Evolutionary conservation across 2,113 vertebrate species (phyloP).

Genomic region (Phyllopteryx taeniolatus): DNA sequence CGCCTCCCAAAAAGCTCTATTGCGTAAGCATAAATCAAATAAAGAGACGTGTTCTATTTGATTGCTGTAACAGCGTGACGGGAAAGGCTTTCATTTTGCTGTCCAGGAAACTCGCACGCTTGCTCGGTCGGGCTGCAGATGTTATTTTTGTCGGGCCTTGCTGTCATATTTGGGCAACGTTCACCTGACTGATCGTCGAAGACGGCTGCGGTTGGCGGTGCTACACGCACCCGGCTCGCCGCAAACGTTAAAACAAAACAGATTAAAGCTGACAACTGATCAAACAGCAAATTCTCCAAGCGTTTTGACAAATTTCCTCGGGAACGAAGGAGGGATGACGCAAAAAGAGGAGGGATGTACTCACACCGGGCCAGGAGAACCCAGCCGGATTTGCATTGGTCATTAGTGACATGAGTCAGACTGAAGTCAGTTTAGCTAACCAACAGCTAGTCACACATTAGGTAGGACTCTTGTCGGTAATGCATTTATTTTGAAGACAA

Average conservation of each 20-base stretch:
- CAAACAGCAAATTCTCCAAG: not conserved
- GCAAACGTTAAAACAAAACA: constrained; percentile 1
- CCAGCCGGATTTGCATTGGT: too few species aligned
- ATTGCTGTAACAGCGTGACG: not conserved
- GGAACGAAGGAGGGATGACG: too few species aligned
- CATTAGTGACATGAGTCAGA: too few species aligned
- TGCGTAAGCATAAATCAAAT: constrained; percentile 15
- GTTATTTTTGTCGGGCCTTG: constrained; percentile 10
- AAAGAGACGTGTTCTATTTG: constrained; percentile 2
- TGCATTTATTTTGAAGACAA: too few species aligned
- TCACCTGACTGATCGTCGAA: constrained; percentile 7
- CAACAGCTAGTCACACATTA: too few species aligned
- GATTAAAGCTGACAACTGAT: not conserved
- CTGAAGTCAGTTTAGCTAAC: too few species aligned
- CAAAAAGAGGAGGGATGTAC: too few species aligned
- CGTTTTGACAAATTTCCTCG: not conserved
- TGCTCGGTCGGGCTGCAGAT: not conserved
- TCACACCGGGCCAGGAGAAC: too few species aligned
- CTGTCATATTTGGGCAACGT: constrained; percentile 12
- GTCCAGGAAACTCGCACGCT: constrained; percentile 9
- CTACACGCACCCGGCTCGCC: not conserved
- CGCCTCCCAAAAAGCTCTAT: not conserved
- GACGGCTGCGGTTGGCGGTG: not conserved
- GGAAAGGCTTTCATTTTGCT: constrained; percentile 14
- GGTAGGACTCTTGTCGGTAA: too few species aligned